Base-by-base conservation (phyloP, 2,113 vertebrate genomes). In the Ochotona curzoniae region DNA sequence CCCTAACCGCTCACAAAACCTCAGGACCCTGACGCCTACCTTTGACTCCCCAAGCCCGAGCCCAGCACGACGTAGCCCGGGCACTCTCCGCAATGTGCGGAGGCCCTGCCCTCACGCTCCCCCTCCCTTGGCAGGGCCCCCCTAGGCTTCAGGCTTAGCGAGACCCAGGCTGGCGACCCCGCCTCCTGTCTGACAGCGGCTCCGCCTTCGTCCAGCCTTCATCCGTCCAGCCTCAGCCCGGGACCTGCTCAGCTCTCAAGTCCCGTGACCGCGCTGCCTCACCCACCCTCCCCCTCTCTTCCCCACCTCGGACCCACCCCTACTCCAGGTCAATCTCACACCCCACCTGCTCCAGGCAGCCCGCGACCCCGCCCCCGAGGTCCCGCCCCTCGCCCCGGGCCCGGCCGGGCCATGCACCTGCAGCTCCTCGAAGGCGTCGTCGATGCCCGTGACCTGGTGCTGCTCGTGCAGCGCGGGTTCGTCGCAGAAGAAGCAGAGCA, bases 401-500 rank as follows among this genome's bases (percentile, higher is more conserved):
- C 71, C 30, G 4, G 23, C 17, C 0, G 0, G 2, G 38, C 49
- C 0, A 82, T 98, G 67, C 95, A 99, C 99, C 99, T 99, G 99
- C 97, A 99, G 98, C 98, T 99, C 99, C 93, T 99, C 99, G 21
- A 98, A 99, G 21, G 99, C 99, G 1, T 99, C 99, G 1, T 99
- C 99, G 25, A 99, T 98, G 28, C 98, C 99, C 94, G 99, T 99
- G 95, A 99, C 99, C 96, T 99, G 99, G 97, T 99, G 99, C 97
- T 99, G 99, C 97, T 99, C 99, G 70, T 99, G 99, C 78, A 99
- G 85, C 1, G 99, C 99, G 0, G 99, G 99, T 95, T 99, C 98
- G 12, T 99, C 99, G 0, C 99, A 99, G 98, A 99, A 99, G 98
- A 99, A 99, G 97, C 99, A 99, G 96, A 99, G 98, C 35, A 99